Conservation (phyloP, 2,797 vertebrate species). For the Novumbra hubbsi region DNA sequence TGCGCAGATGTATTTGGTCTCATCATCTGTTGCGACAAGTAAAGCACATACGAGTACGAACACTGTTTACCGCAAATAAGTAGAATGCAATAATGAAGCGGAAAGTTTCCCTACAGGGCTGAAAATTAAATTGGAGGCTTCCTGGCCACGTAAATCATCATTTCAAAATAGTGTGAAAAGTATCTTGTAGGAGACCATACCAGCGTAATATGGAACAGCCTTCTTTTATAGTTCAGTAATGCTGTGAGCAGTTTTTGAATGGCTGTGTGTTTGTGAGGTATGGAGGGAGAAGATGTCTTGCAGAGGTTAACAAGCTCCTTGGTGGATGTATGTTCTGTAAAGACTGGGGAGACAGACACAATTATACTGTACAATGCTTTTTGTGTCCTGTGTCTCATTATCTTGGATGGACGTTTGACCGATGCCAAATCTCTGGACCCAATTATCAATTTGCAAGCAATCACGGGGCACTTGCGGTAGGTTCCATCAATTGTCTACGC, state of each 20-base stretch:
- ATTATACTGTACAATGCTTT: background rate
- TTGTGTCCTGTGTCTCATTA: background rate
- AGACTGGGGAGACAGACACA: background rate
- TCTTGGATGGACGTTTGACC: background rate
- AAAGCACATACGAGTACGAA: slow-evolving; percentile 35
- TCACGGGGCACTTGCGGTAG: slow-evolving; percentile 10
- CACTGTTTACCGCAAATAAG: slow-evolving; percentile 35
- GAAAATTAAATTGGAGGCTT: slow-evolving; percentile 51
- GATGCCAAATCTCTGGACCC: background rate
- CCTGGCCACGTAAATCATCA: slow-evolving; percentile 35
- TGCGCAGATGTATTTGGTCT: slow-evolving; percentile 56
- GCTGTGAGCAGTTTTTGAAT: slow-evolving; percentile 21
- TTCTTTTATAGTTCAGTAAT: background rate
- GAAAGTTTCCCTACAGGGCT: slow-evolving; percentile 50
- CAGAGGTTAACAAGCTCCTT: background rate
- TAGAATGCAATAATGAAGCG: slow-evolving; percentile 26
- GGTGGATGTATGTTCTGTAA: background rate
- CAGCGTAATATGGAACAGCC: background rate
- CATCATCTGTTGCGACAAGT: slow-evolving; percentile 26
- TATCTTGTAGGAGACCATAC: slow-evolving; percentile 15
- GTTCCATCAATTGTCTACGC: slow-evolving; percentile 14
- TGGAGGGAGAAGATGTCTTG: background rate
- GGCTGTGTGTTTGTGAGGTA: background rate
- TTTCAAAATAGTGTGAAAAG: slow-evolving; percentile 4
- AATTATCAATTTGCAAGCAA: slow-evolving; percentile 15